These are phyloP conservation scores for Leucozona laternaria DNA, from an alignment of 2,888 invertebrate genomes.

Conservation along the genomic window DNA sequence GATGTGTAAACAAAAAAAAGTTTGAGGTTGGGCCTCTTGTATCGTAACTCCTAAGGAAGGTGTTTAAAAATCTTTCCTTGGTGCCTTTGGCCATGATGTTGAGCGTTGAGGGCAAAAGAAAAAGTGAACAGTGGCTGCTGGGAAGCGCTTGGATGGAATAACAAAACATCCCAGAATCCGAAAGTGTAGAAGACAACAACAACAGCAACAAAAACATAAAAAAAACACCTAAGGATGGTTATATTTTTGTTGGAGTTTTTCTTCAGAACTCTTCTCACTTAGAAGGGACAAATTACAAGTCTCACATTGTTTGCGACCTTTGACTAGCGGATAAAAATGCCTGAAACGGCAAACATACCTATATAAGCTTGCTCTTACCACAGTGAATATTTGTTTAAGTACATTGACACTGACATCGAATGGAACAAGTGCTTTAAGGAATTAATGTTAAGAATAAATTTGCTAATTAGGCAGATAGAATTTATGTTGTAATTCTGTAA, in stretches of 20 bases:
- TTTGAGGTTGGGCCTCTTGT: conserved; percentile 50
- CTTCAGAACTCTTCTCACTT: conserved; percentile 20
- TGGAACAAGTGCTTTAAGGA: neutral
- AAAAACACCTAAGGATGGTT: conserved; percentile 43
- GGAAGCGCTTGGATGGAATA: conserved; percentile 43
- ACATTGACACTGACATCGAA: conserved; percentile 23
- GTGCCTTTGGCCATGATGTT: conserved; percentile 40
- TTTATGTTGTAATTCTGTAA: conserved; percentile 2
- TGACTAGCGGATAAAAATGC: conserved; percentile 42
- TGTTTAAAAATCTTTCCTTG: conserved; percentile 55
- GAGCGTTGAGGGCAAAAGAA: conserved; percentile 43
- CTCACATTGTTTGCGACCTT: conserved; percentile 53
- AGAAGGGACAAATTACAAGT: conserved; percentile 38
- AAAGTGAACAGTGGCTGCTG: conserved; percentile 58
- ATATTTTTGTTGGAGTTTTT: conserved; percentile 19
- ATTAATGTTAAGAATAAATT: conserved; percentile 20
- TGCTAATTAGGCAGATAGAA: neutral
- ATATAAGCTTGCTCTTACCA: conserved; percentile 1
- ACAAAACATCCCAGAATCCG: conserved; percentile 32
- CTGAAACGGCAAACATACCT: neutral
- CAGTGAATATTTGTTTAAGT: conserved; percentile 20
- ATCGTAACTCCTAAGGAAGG: conserved; percentile 44
- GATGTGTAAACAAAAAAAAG: conserved; percentile 55
- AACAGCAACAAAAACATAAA: conserved; percentile 4
- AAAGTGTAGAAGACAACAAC: conserved; percentile 2